These are phyloP conservation scores for Luperina nickerlii DNA, from an alignment of 2,888 invertebrate species.

Conservation along the genomic window DNA sequence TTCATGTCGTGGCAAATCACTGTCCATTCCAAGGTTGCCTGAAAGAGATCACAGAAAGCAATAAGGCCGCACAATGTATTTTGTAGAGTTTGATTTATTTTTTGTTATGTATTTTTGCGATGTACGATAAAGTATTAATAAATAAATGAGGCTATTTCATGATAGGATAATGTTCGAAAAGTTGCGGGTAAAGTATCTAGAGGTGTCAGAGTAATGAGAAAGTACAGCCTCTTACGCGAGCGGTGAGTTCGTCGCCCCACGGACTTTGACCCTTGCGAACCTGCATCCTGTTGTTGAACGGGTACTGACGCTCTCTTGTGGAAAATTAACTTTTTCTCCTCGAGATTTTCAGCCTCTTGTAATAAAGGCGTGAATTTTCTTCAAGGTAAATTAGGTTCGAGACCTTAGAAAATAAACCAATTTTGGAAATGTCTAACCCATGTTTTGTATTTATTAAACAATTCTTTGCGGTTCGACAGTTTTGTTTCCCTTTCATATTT, in stretches of 20 bases:
- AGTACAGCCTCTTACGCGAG: conserved; percentile 32
- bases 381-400: conserved; percentile 26
- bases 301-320: conserved; percentile 43
- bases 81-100: background rate
- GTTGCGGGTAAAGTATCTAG: conserved; percentile 37
- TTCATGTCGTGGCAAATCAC: background rate
- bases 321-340: conserved; percentile 56
- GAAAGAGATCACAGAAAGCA: background rate
- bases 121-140: conserved; percentile 1
- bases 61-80: background rate
- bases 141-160: conserved; percentile 14
- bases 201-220: conserved; percentile 51
- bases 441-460: conserved; percentile 26
- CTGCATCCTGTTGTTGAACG: conserved; percentile 63
- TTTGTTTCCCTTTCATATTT: conserved; percentile 13
- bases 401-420: conserved; percentile 40
- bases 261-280: conserved; percentile 71
- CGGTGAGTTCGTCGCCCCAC: conserved; percentile 67
- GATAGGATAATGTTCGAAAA: conserved; percentile 35
- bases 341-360: conserved; percentile 26
- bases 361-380: conserved; percentile 22
- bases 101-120: background rate
- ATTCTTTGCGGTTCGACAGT: background rate
- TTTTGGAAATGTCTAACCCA: conserved; percentile 40
- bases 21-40: background rate